A percentile compares a stretch with the other conserved stretches of the same genome.
These are phyloP conservation scores for Dendrolimus pini DNA, from an alignment of 2,888 invertebrate genomes.

Conservation along the genomic window DNA sequence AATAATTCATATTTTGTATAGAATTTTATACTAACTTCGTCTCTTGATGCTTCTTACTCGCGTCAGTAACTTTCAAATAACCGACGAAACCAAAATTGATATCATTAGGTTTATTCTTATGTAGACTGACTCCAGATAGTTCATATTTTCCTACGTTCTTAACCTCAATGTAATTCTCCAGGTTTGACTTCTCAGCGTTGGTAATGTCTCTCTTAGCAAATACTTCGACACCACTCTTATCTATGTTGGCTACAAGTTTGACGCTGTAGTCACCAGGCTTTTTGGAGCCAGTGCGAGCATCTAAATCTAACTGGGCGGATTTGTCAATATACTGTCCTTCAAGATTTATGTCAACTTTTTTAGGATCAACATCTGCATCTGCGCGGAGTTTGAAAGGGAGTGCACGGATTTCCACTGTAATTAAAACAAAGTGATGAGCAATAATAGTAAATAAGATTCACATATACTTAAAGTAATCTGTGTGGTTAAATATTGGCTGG, in stretches of 20 bases:
- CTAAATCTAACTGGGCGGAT: constrained; percentile 77
- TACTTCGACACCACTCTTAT: constrained; percentile 56
- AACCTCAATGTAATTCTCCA: constrained; percentile 75
- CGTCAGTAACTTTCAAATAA: constrained; percentile 64
- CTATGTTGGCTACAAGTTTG: constrained; percentile 38
- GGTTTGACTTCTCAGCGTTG: constrained; percentile 77
- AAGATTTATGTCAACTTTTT: constrained; percentile 73
- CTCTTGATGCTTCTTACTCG: constrained; percentile 66
- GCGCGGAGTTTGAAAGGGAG: constrained; percentile 66
- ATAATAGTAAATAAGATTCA: no score
- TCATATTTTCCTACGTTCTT: constrained; percentile 79
- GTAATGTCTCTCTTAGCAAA: constrained; percentile 75
- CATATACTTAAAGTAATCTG: no score
- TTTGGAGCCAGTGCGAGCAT: constrained; percentile 64
- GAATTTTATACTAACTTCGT: constrained; percentile 64
- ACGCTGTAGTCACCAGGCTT: constrained; percentile 57
- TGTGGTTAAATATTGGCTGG: no score
- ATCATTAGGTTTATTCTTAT: constrained; percentile 73
- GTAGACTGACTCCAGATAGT: constrained; percentile 75
- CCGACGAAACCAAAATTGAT: constrained; percentile 75
- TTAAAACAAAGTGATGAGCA: background rate
- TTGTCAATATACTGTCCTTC: constrained; percentile 77
- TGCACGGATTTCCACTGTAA: constrained; percentile 72
- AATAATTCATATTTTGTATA: no score
- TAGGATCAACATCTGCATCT: constrained; percentile 76